Conservation (phyloP, 1,140 invertebrate species). For the Drosophila lacteicornis region DNA sequence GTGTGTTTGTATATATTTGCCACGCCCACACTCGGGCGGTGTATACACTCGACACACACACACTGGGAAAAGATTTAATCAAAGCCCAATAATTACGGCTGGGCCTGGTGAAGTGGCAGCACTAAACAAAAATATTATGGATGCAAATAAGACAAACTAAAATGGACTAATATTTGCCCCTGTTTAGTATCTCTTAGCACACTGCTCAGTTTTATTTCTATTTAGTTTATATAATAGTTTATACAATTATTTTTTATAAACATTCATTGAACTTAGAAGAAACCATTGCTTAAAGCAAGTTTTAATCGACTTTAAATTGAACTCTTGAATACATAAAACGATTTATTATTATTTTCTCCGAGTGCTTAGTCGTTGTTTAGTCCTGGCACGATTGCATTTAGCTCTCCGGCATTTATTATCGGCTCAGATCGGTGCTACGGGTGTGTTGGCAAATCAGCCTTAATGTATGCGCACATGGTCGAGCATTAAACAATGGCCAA, state of each 20-base stretch:
- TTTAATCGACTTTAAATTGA: fast-evolving
- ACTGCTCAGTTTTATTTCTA: too few species aligned
- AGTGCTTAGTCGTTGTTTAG: slow-evolving; percentile 18
- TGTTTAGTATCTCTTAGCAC: too few species aligned
- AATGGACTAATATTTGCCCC: slow-evolving; percentile 2
- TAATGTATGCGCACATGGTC: slow-evolving; percentile 42
- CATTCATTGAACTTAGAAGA: too few species aligned
- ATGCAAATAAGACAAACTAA: slow-evolving; percentile 1
- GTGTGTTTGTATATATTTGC: slow-evolving; percentile 29
- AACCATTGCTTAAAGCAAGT: too few species aligned
- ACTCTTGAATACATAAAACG: too few species aligned
- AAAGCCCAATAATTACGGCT: slow-evolving; percentile 35
- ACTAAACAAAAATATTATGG: slow-evolving; percentile 22
- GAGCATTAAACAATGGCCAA: slow-evolving; percentile 47
- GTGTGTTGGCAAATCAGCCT: slow-evolving; percentile 24
- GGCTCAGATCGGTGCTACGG: slow-evolving; percentile 36
- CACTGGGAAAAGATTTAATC: slow-evolving; percentile 28
- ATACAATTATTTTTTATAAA: too few species aligned
- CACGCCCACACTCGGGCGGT: not conserved
- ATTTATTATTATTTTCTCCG: not conserved
- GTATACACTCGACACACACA: not conserved
- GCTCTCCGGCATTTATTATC: slow-evolving; percentile 46
- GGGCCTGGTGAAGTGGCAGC: slow-evolving; percentile 1
- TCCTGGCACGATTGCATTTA: slow-evolving; percentile 40
- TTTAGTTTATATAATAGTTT: too few species aligned